Evolutionary conservation across 2,113 vertebrate species (phyloP), one percentile per base, ranked within the genome.

Genomic region (Plotosus lineatus): DNA sequence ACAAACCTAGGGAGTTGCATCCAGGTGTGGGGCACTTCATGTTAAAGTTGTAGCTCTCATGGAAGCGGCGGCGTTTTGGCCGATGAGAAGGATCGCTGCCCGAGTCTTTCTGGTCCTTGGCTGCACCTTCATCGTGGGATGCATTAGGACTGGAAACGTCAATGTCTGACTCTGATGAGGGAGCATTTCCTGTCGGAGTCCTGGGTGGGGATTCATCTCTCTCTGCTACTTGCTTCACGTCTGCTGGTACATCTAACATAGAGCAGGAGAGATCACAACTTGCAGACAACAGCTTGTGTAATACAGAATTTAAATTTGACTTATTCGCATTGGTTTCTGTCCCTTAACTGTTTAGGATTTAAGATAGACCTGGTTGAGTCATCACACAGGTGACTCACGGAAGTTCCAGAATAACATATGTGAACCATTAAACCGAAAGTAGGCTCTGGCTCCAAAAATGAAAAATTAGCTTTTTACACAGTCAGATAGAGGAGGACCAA

Each of bases 41-140:
- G 88, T 99, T 99, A 88, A 99, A 99, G 89, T 99, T 99, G 92
- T 99, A 99, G 86, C 97, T 99, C 88, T 99, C 98, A 0, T 99
- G 98, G 90, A 98, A 99, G 80, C 97, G 97, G 15, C 97, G 95
- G 5, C 98, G 95, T 82, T 99, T 99, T 65, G 98, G 98, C 26
- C 97, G 93, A 86, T 98, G 96, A 36, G 97, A 97, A 0, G 97
- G 94, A 89, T 99, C 97, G 11, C 98, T 99, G 85, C 97, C 97
- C 0, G 96, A 98, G 90, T 98, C 98, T 91, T 98, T 95, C 88
- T 93, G 91, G 88, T 99, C 98, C 92, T 98, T 98, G 85, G 96
- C 91, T 77, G 95, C 89, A 89, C 97, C 96, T 90, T 99, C 98
- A 69, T 99, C 98, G 0, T 99, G 97, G 84, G 97, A 99, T 9